phyloP scores from a whole-genome alignment of 2,888 invertebrate species.

The Tipula helvola region DNA sequence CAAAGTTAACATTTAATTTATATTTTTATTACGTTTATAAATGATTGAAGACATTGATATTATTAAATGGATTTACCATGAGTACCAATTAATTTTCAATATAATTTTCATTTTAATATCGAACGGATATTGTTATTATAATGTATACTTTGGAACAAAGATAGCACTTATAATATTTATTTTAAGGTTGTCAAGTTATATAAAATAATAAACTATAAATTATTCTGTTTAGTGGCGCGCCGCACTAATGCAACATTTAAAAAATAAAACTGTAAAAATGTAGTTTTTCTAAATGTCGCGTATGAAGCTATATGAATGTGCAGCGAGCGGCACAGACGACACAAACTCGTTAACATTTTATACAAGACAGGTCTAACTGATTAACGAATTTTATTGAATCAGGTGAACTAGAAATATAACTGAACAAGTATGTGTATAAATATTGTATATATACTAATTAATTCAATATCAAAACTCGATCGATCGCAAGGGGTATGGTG shows the following conservation, averaged over 20 bases:
- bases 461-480: background rate
- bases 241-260: background rate
- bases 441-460: background rate
- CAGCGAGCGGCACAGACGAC: background rate
- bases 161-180: background rate
- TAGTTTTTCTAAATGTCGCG: background rate
- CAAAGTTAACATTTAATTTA: too few relatives aligned
- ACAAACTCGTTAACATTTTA: background rate
- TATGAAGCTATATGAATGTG: background rate
- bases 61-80: background rate
- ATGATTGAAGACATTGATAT: background rate
- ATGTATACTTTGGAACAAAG: background rate
- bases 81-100: background rate
- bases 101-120: background rate
- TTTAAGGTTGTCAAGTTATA: background rate
- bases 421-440: background rate
- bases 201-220: background rate
- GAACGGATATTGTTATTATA: background rate
- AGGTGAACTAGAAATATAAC: background rate
- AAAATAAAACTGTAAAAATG: background rate
- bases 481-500: background rate
- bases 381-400: background rate
- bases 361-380: background rate
- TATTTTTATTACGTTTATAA: too few relatives aligned
- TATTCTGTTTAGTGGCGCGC: background rate